A percentile compares a stretch with the other conserved stretches of the same genome.
phyloP scores from a whole-genome alignment of 2,113 vertebrate genomes.

The Actinemys pallida region DNA sequence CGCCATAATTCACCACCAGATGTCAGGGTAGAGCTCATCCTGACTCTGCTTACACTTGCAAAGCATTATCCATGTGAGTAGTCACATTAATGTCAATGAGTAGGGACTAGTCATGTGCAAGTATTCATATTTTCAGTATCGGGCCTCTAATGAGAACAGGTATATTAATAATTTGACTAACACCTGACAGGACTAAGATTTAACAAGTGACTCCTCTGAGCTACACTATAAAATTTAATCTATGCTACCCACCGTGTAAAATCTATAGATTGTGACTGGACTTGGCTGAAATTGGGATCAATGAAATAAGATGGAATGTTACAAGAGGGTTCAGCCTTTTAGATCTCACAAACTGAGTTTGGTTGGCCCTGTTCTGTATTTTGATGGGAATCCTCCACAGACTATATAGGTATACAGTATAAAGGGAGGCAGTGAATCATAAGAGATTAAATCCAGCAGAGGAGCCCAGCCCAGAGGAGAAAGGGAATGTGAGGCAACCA shows the following conservation, averaged over 20 bases:
- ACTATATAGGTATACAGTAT: rapidly evolving
- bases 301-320: not conserved
- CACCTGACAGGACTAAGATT: not conserved
- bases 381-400: not conserved
- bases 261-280: not conserved
- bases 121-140: not conserved
- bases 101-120: not conserved
- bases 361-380: not conserved
- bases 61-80: not conserved
- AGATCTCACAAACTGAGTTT: rapidly evolving
- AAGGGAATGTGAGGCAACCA: rapidly evolving
- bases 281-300: not conserved
- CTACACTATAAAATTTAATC: not conserved
- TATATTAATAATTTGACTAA: not conserved
- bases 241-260: not conserved
- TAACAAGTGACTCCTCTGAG: not conserved
- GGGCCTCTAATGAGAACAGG: not conserved
- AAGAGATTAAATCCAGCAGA: not conserved
- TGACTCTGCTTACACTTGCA: not conserved
- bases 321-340: not conserved
- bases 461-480: not conserved
- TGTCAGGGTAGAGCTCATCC: no score
- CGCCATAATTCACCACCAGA: no score
- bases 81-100: not conserved
- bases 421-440: not conserved